Conservation (phyloP, 2,888 invertebrate species). For the Ryuthela nishihirai region DNA sequence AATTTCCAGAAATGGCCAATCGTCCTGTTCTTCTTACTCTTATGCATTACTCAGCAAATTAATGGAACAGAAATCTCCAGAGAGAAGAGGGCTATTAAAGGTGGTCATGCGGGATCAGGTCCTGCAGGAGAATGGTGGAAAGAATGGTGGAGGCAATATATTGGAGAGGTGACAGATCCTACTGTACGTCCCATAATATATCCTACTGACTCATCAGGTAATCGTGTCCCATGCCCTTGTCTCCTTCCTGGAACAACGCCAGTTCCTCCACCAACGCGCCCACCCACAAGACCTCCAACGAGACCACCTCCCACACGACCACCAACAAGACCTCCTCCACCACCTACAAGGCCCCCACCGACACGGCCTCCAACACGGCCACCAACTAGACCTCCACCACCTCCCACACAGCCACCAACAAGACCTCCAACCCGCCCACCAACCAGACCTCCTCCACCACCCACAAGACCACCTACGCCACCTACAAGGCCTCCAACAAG, state of each 20-base stretch:
- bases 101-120: slow-evolving; percentile 18
- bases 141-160: slow-evolving; percentile 36
- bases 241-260: slow-evolving; percentile 15
- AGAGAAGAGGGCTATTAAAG: slow-evolving; percentile 31
- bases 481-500: slow-evolving; percentile 1
- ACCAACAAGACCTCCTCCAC: slow-evolving; percentile 6
- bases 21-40: too few species aligned
- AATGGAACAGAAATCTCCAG: slow-evolving; percentile 15
- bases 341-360: slow-evolving; percentile 5
- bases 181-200: slow-evolving; percentile 27
- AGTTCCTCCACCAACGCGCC: slow-evolving; percentile 4
- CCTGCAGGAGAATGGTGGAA: slow-evolving; percentile 33
- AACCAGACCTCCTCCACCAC: slow-evolving; percentile 3
- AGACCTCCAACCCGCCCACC: slow-evolving; percentile 2
- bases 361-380: slow-evolving; percentile 9
- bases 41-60: too few species aligned
- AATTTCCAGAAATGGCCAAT: too few species aligned
- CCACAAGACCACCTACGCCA: slow-evolving; percentile 1
- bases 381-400: slow-evolving; percentile 7
- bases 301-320: neutral
- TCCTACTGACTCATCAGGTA: slow-evolving; percentile 27
- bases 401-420: neutral
- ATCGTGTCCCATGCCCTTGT: slow-evolving; percentile 25
- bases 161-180: slow-evolving; percentile 36
- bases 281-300: neutral